Percentiles rank a stretch among this genome's conserved stretches.
Evolutionary conservation across 2,797 vertebrate species (phyloP).

Genomic region (Petrocephalus sullivani): DNA sequence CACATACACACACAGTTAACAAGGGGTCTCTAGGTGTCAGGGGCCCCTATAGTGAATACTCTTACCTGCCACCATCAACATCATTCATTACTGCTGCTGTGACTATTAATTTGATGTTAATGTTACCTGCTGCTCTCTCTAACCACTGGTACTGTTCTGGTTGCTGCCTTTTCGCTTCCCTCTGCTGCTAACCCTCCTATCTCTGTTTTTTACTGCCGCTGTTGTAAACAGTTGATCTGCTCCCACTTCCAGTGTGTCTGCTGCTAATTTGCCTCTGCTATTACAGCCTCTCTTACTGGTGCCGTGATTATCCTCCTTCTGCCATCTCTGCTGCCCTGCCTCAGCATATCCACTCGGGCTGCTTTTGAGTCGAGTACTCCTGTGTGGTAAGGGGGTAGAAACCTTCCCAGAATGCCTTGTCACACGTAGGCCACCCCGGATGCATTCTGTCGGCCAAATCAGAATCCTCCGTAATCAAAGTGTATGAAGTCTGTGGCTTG

Average conservation of each 20-base stretch:
- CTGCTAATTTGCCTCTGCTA: not conserved
- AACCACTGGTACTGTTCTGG: not conserved
- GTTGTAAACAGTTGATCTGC: not conserved
- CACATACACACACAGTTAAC: not conserved
- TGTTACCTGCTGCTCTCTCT: not conserved
- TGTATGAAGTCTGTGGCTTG: constrained; percentile 9
- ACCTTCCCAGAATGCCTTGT: not conserved
- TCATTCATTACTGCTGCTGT: not conserved
- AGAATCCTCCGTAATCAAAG: constrained; percentile 25
- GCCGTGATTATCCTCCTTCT: not conserved
- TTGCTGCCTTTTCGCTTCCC: not conserved
- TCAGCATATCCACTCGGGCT: not conserved
- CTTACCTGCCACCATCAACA: not conserved
- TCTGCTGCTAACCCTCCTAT: not conserved
- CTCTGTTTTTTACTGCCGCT: not conserved
- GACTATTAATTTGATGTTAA: not conserved
- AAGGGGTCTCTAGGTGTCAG: not conserved
- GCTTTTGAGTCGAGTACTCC: not conserved
- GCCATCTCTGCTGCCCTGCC: not conserved
- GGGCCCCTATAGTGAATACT: not conserved
- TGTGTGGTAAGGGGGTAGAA: not conserved
- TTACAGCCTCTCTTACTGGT: not conserved
- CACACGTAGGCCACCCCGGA: no score
- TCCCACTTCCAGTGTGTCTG: not conserved
- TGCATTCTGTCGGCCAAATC: not conserved